phyloP scores from a whole-genome alignment of 2,888 invertebrate genomes.

The Chironomus tentans region DNA sequence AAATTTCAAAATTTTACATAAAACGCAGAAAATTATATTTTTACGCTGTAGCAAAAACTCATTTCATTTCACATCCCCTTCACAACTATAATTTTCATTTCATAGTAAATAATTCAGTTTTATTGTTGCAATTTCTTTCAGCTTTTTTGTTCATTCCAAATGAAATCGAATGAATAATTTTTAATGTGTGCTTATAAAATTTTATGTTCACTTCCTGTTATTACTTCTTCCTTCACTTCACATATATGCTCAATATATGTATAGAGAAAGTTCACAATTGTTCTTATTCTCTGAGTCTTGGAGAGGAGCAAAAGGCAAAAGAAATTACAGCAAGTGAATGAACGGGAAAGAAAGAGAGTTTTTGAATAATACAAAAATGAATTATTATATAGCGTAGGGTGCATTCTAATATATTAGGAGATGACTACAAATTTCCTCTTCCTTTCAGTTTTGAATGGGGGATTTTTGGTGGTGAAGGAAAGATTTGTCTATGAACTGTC shows the following conservation, averaged over 20 bases:
- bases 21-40: too few relatives aligned
- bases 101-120: not conserved
- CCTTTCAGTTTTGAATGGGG: not conserved
- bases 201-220: conserved; percentile 20
- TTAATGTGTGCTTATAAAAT: conserved; percentile 25
- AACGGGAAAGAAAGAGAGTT: not conserved
- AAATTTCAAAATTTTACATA: too few relatives aligned
- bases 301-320: not conserved
- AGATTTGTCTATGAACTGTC: too few relatives aligned
- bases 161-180: conserved; percentile 19
- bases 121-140: not conserved
- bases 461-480: too few relatives aligned
- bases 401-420: conserved; percentile 24
- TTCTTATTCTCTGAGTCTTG: not conserved
- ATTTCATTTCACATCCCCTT: too few relatives aligned
- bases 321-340: not conserved
- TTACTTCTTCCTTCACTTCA: not conserved
- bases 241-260: not conserved
- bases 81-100: too few relatives aligned
- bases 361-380: conserved; percentile 23
- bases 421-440: conserved; percentile 5
- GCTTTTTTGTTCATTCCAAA: not conserved
- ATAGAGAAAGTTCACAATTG: not conserved
- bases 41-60: too few relatives aligned
- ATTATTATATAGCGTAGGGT: conserved; percentile 19